These are phyloP conservation scores for Orchesella cincta DNA, from an alignment of 1,140 invertebrate genomes.

Conservation along the genomic window DNA sequence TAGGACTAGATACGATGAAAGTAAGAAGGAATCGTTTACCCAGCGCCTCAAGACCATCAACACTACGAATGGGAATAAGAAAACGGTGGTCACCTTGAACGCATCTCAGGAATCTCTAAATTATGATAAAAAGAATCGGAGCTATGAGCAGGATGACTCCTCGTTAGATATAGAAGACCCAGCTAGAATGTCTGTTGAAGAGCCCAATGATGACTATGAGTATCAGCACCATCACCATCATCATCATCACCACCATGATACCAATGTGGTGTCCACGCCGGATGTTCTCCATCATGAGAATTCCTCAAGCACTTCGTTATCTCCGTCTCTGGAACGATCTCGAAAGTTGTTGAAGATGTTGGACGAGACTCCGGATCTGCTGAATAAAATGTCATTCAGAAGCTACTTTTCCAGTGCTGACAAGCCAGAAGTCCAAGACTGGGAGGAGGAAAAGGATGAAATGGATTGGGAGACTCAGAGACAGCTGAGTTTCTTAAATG, in stretches of 20 bases:
- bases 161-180: not conserved
- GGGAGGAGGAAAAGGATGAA: slow-evolving; percentile 33
- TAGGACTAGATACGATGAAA: not conserved
- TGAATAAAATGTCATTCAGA: slow-evolving; percentile 48
- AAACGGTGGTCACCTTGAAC: not conserved
- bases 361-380: slow-evolving; percentile 41
- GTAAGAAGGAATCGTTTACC: not conserved
- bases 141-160: not conserved
- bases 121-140: not conserved
- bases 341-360: slow-evolving; percentile 36
- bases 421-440: not conserved
- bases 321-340: slow-evolving; percentile 31
- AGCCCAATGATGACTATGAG: not conserved
- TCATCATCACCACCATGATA: not conserved
- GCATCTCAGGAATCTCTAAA: not conserved
- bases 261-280: not conserved
- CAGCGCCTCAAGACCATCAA: not conserved
- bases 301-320: not conserved
- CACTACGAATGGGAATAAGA: not conserved
- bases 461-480: slow-evolving; percentile 39
- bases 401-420: slow-evolving; percentile 31
- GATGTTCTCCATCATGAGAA: slow-evolving; percentile 32
- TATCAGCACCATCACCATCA: not conserved
- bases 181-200: no score
- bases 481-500: slow-evolving; percentile 42